These are phyloP conservation scores for Drosophila paulistorum DNA, from an alignment of 1,140 invertebrate genomes.

Conservation along the genomic window DNA sequence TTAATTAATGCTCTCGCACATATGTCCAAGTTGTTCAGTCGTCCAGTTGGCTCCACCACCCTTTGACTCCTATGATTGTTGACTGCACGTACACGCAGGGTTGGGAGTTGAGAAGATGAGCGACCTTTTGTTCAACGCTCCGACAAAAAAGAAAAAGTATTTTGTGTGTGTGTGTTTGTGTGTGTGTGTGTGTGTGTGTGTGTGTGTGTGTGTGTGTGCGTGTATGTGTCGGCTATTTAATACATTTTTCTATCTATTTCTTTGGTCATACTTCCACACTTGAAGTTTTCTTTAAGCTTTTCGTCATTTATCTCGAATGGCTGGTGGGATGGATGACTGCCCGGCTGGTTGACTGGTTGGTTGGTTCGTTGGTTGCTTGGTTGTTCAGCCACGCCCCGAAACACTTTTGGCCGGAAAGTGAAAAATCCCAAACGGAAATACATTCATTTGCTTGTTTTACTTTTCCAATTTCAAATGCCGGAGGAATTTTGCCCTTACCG, in stretches of 20 bases:
- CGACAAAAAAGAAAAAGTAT: background rate
- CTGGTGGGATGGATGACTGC: background rate
- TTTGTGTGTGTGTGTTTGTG: background rate
- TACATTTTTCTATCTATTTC: constrained; percentile 20
- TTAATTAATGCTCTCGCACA: constrained; percentile 24
- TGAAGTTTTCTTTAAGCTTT: constrained; percentile 20
- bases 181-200: background rate
- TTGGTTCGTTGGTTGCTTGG: background rate
- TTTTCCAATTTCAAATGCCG: constrained; percentile 77
- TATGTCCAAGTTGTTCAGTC: background rate
- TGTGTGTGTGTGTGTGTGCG: background rate
- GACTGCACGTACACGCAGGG: background rate
- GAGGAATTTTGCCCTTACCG: constrained; percentile 30
- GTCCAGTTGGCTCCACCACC: background rate
- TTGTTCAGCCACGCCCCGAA: constrained; percentile 16
- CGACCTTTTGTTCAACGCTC: constrained; percentile 5
- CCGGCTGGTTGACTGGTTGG: background rate
- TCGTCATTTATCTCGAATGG: constrained; percentile 17
- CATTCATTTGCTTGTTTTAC: constrained; percentile 81
- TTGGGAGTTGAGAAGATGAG: too few species aligned
- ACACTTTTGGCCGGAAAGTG: constrained; percentile 62
- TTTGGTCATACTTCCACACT: constrained; percentile 23
- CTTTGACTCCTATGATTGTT: background rate
- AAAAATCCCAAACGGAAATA: constrained; percentile 81
- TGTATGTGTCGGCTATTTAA: constrained; percentile 2